A percentile compares a stretch with the other conserved stretches of the same genome.
These are phyloP conservation scores for Rhopalosiphum maidis DNA, from an alignment of 1,140 invertebrate genomes.

Conservation along the genomic window DNA sequence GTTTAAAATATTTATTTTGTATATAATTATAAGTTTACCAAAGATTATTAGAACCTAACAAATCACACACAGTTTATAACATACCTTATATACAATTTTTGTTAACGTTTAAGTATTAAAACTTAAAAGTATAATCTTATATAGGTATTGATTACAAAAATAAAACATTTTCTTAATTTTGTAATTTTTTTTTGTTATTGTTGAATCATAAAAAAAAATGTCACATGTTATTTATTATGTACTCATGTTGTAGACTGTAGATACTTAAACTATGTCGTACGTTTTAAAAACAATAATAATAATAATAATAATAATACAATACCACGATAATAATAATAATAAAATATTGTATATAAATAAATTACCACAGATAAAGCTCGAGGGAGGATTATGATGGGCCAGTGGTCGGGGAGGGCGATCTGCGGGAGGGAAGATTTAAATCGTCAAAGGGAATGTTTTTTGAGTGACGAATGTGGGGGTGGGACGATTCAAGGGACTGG, in stretches of 20 bases:
- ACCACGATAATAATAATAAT: not conserved
- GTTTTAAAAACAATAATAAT: conserved; percentile 20
- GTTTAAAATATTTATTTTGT: conserved; percentile 2
- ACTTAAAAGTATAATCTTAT: not conserved
- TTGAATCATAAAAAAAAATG: not conserved
- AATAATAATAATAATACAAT: not conserved
- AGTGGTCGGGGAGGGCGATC: not conserved
- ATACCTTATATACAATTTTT: conserved; percentile 30
- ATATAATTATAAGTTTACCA: conserved; percentile 31
- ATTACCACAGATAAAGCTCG: conserved; percentile 56
- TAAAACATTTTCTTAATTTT: conserved; percentile 49
- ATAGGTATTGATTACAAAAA: conserved; percentile 25
- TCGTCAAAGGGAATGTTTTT: not conserved
- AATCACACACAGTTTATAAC: conserved; percentile 13
- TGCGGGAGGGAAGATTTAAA: not conserved
- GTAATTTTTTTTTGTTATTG: not conserved
- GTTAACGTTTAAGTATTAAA: conserved; percentile 19
- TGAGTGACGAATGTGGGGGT: not conserved
- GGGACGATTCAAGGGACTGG: not conserved
- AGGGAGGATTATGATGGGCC: not conserved
- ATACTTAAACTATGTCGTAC: not conserved
- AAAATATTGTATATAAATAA: conserved; percentile 48
- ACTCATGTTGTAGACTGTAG: not conserved
- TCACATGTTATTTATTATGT: not conserved
- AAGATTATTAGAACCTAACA: conserved; percentile 39